Evolutionary conservation across 1,140 invertebrate genomes (phyloP).

Genomic region (Hestina assimilis): DNA sequence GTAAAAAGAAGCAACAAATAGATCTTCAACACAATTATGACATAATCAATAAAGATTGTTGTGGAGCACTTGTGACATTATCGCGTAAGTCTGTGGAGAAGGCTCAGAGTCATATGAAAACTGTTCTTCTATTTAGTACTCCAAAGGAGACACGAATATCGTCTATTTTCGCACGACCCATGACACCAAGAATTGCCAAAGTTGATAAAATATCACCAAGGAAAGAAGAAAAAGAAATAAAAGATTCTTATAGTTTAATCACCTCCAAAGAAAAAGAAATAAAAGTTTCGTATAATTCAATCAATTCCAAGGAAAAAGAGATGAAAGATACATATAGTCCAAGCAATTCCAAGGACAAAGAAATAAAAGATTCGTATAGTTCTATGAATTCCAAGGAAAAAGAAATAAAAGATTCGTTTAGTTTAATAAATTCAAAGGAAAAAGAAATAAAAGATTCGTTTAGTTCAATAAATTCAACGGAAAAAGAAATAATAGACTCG

Average conservation of each 20-base stretch:
- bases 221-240: conserved; percentile 50
- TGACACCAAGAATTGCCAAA: conserved; percentile 52
- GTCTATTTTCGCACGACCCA: conserved; percentile 56
- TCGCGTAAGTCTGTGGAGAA: conserved; percentile 57
- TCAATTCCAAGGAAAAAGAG: no score
- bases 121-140: conserved; percentile 35
- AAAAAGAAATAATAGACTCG: no score
- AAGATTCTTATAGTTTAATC: conserved; percentile 26
- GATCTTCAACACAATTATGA: conserved; percentile 50
- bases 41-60: conserved; percentile 53
- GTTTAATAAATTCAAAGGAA: no score
- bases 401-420: no score
- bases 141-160: conserved; percentile 40
- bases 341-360: no score
- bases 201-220: conserved; percentile 60
- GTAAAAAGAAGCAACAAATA: conserved; percentile 52
- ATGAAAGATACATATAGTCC: no score
- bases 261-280: no score
- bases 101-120: conserved; percentile 59
- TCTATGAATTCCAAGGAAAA: no score
- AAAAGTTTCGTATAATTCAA: no score
- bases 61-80: conserved; percentile 51
- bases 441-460: no score
- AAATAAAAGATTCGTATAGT: no score
- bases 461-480: no score